Evolutionary conservation across 35 echinoderm and acorn worm genomes (phyloP).

Genomic region (Lytechinus pictus): DNA sequence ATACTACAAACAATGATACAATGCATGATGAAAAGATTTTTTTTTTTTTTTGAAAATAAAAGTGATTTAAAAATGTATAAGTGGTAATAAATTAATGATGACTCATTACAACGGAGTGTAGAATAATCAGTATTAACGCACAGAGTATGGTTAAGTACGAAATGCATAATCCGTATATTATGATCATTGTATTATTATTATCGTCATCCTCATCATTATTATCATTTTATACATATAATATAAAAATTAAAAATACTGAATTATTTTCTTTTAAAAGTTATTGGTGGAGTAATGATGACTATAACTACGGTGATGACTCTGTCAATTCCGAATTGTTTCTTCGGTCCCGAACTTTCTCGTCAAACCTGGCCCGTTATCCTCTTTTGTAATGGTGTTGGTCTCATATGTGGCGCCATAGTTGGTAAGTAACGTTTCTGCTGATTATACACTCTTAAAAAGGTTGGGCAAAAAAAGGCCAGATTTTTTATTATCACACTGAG

Average conservation of each 20-base stretch:
- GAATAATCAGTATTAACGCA: too few relatives aligned
- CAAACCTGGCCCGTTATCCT: constrained; percentile 3
- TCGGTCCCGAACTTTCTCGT: background rate
- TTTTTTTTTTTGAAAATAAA: too few relatives aligned
- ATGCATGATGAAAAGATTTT: too few relatives aligned
- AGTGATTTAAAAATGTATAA: too few relatives aligned
- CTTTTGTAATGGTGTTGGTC: background rate
- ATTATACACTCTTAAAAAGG: background rate
- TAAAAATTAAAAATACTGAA: background rate
- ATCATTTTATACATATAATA: background rate
- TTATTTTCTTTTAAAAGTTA: background rate
- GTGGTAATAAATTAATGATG: too few relatives aligned
- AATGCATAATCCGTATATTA: background rate
- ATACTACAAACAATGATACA: too few relatives aligned
- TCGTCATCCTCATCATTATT: background rate
- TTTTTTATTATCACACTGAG: too few relatives aligned
- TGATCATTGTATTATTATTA: background rate
- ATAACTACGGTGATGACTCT: background rate
- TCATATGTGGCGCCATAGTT: background rate
- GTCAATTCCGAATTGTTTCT: background rate
- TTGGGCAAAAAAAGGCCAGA: too few relatives aligned
- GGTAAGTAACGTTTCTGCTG: background rate
- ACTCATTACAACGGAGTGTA: too few relatives aligned
- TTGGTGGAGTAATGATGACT: background rate
- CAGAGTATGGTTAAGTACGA: too few relatives aligned